Evolutionary conservation across 2,797 vertebrate species (phyloP).

Genomic region (Octomys mimax): DNA sequence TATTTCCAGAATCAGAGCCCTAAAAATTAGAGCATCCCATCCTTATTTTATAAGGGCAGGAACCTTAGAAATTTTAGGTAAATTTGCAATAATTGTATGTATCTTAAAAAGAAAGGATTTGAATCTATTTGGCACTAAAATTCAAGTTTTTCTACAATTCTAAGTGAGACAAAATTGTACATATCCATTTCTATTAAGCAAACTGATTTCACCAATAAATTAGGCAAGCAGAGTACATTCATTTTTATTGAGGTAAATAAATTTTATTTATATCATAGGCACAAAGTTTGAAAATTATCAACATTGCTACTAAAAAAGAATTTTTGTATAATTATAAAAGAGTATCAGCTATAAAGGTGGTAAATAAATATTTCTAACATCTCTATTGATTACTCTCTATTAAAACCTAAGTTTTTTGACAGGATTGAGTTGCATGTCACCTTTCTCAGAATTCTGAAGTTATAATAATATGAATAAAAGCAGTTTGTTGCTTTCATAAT

Average conservation of each 20-base stretch:
- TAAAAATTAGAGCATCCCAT: not conserved
- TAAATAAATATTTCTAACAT: not conserved
- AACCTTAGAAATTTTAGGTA: not conserved
- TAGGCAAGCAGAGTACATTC: not conserved
- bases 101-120: conserved; percentile 4
- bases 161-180: not conserved
- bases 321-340: not conserved
- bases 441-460: conserved; percentile 39
- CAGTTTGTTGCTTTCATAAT: not conserved
- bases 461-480: not conserved
- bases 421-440: not conserved
- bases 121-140: not conserved
- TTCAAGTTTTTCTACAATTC: not conserved
- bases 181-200: not conserved
- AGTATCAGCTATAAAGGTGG: not conserved
- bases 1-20: not conserved
- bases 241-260: not conserved
- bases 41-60: not conserved
- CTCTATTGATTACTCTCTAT: not conserved
- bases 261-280: not conserved
- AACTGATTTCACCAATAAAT: not conserved
- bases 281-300: not conserved
- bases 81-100: not conserved
- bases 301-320: not conserved
- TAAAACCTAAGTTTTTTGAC: not conserved